phyloP scores from a whole-genome alignment of 2,888 invertebrate species.

The Fragum sueziense region DNA sequence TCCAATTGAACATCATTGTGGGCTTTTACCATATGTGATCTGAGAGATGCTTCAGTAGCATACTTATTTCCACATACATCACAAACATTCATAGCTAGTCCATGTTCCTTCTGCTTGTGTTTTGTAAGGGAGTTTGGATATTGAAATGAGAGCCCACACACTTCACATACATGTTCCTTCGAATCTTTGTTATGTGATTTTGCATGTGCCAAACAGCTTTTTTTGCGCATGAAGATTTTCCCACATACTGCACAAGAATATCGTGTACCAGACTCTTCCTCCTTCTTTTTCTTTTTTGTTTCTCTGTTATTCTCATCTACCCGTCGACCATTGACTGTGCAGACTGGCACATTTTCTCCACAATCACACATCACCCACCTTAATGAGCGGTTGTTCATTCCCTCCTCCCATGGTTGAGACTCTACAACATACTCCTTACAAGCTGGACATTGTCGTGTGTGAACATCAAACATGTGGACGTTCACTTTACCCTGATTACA shows the following conservation, averaged over 20 bases:
- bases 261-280: background rate
- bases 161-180: background rate
- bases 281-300: background rate
- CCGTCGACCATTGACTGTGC: background rate
- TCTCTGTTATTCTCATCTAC: background rate
- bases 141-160: background rate
- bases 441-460: background rate
- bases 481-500: slow-evolving; percentile 1
- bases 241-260: slow-evolving; percentile 1
- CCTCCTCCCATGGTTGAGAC: background rate
- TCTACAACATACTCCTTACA: slow-evolving; percentile 7
- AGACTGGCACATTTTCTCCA: background rate
- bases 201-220: background rate
- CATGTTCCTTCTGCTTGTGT: slow-evolving; percentile 1
- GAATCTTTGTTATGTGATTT: background rate
- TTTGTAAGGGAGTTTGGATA: background rate
- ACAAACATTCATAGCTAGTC: background rate
- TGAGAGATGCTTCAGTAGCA: background rate
- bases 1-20: background rate
- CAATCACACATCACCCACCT: background rate
- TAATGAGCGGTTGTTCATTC: background rate
- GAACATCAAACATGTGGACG: slow-evolving; percentile 7
- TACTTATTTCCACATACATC: background rate
- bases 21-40: background rate
- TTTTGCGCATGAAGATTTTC: background rate